Base-by-base conservation (phyloP, 1,140 invertebrate genomes). In the Sminthurinus signatus region DNA sequence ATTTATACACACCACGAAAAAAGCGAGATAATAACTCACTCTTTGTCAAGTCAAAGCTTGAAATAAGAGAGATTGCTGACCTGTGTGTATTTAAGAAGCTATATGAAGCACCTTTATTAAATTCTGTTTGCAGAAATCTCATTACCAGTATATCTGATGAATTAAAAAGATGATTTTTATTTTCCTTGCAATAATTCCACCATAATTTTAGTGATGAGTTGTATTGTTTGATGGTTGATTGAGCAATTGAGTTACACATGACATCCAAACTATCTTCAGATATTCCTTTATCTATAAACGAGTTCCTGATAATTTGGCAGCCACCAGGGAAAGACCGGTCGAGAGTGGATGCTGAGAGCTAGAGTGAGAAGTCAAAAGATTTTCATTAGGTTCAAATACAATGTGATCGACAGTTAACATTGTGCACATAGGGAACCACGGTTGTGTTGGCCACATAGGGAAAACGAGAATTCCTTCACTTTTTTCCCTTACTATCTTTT, bases 31-130 rank as follows among this genome's bases (percentile, higher is more conserved):
- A 28, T 46, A 63, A 29, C 4, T 32, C 36, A 60, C 58, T 19
- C 17, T 51, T 10, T 12, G 43, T 60, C 1, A 67, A 31, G 15
- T 36, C 32, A 36, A 36, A 5, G 5, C 3, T n/a, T 27, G 31
- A n/a, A 8, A 59, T 0, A 14, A 23, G n/a, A n/a, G 54, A 59
- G 19, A 62, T 10, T 21, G 32, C 23, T 17, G 46, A 43, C 25
- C 55, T 48, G 43, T 23, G 12, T 29, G 21, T 57, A 46, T 67
- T 57, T 19, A 67, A 2, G 50, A 23, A 4, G 59, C 44, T 58
- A 25, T 67, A 67, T 23, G 50, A 21, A n/a, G 39, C 4, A 1
- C 64, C 64, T 1, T 25, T 29, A 27, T 55, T n/a, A 32, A 32
- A 55, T 29, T 48, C 27, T 46, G 2, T 17, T 23, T 29, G 23